Evolutionary conservation across 2,888 invertebrate genomes (phyloP).

Genomic region (Xiphydria camelus): DNA sequence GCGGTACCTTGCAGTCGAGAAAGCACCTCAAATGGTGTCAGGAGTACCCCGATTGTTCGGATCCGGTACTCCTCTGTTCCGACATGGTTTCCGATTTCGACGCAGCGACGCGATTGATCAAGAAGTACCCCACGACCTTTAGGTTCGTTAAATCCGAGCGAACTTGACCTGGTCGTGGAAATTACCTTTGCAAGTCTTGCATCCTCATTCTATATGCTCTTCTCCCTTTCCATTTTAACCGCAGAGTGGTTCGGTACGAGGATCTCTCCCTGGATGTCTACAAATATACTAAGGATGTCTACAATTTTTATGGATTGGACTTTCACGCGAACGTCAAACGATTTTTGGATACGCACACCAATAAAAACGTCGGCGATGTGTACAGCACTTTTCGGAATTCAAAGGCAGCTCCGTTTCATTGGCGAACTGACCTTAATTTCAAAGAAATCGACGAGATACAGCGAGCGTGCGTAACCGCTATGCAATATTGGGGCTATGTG

Average conservation of each 20-base stretch:
- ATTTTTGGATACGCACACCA: constrained; percentile 82
- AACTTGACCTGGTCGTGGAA: too few species aligned
- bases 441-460: constrained; percentile 73
- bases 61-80: constrained; percentile 74
- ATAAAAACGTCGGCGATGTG: constrained; percentile 76
- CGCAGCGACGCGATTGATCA: constrained; percentile 69
- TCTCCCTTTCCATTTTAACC: too few species aligned
- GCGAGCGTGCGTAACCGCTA: constrained; percentile 72
- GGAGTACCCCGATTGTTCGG: constrained; percentile 78
- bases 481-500: constrained; percentile 83
- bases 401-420: constrained; percentile 84
- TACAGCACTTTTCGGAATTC: constrained; percentile 86
- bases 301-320: constrained; percentile 76
- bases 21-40: constrained; percentile 81
- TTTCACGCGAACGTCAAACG: constrained; percentile 70
- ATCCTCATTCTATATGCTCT: too few species aligned
- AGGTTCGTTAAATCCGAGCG: too few species aligned
- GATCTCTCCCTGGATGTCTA: constrained; percentile 80
- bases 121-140: constrained; percentile 73
- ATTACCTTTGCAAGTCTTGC: too few species aligned
- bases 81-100: constrained; percentile 84
- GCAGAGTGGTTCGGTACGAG: constrained; percentile 81
- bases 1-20: constrained; percentile 84
- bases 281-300: constrained; percentile 68
- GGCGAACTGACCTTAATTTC: constrained; percentile 76